phyloP scores from a whole-genome alignment of 1,140 invertebrate genomes.

The Drosophila parvula region DNA sequence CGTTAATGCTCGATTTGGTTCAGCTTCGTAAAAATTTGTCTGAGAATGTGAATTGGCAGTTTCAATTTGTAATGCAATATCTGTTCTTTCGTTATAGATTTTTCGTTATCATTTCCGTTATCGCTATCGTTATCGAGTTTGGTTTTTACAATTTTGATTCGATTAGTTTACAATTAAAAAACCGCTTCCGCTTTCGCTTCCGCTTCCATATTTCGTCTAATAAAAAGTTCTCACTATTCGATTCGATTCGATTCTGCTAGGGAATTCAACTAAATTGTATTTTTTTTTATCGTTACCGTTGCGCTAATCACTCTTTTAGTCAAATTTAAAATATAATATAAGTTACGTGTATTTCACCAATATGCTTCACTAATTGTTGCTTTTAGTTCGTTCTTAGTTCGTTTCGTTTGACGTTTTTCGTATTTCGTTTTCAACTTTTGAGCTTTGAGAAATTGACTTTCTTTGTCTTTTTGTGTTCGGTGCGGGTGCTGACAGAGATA shows the following conservation, averaged over 20 bases:
- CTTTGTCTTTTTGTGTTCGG: neutral
- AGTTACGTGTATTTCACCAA: constrained; percentile 70
- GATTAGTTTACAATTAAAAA: constrained; percentile 63
- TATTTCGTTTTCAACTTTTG: constrained; percentile 1
- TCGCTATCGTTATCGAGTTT: neutral
- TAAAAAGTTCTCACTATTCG: constrained; percentile 64
- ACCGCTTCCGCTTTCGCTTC: constrained; percentile 34
- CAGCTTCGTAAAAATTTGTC: constrained; percentile 55
- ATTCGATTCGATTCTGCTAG: constrained; percentile 49
- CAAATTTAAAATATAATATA: constrained; percentile 65
- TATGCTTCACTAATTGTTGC: constrained; percentile 62
- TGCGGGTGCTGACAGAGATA: constrained; percentile 31
- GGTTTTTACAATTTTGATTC: constrained; percentile 56
- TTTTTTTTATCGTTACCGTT: constrained; percentile 41
- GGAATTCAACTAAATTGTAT: constrained; percentile 56
- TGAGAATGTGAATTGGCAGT: constrained; percentile 81
- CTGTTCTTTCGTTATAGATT: constrained; percentile 5
- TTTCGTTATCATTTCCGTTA: neutral
- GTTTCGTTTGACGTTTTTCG: constrained; percentile 29
- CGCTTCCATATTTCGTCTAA: constrained; percentile 41
- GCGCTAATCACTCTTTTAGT: constrained; percentile 54
- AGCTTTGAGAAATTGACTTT: constrained; percentile 45
- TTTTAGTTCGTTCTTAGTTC: constrained; percentile 33
- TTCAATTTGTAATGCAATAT: constrained; percentile 63
- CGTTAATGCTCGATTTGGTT: constrained; percentile 28